Evolutionary conservation across 2,888 invertebrate species (phyloP).

Genomic region (Ecdyonurus torrentis): DNA sequence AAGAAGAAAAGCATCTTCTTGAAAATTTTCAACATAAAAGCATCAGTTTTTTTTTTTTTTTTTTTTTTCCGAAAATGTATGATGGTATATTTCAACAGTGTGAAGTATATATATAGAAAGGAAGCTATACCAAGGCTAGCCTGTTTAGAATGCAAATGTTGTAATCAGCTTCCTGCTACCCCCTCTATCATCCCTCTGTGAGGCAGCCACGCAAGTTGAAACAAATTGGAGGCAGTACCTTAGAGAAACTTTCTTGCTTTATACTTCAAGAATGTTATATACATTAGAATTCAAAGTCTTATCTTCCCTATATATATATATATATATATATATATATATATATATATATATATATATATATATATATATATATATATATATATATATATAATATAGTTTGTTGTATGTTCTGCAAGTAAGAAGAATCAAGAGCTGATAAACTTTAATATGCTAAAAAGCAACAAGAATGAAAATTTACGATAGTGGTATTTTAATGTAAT

Average conservation of each 20-base stretch:
- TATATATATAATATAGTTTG: neutral
- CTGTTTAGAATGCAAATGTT: neutral
- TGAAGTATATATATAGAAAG: no score
- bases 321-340: neutral
- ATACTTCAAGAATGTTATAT: neutral
- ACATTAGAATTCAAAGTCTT: neutral
- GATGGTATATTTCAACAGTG: neutral
- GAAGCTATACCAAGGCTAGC: neutral
- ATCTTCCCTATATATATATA: neutral
- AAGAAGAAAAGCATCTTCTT: no score
- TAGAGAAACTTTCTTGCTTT: neutral
- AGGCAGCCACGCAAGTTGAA: neutral
- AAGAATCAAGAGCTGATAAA: no score
- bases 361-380: neutral
- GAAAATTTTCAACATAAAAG: no score
- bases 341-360: neutral
- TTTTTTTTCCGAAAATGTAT: no score
- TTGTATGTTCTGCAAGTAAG: no score
- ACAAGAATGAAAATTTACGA: no score
- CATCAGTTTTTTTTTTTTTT: no score
- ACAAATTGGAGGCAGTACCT: neutral
- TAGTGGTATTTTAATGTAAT: neutral
- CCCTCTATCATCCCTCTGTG: no score
- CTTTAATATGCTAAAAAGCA: no score
- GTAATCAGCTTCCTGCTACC: neutral